Evolutionary conservation across 2,888 invertebrate species (phyloP).

Genomic region (Andrena haemorrhoa): DNA sequence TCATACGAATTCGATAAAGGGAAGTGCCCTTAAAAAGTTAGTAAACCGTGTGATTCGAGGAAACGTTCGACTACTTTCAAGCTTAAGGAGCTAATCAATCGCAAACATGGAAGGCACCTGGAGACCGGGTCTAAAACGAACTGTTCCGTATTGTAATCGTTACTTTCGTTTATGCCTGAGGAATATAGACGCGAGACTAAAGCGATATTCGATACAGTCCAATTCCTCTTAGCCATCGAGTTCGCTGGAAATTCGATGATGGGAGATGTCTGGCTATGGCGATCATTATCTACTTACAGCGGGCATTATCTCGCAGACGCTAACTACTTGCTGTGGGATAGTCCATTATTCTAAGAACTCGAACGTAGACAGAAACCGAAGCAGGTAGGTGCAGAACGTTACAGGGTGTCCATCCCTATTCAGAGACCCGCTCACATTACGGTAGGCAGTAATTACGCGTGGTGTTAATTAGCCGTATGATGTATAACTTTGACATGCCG

Average conservation of each 20-base stretch:
- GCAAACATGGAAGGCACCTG: neutral
- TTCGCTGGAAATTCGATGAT: neutral
- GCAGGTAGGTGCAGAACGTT: slow-evolving; percentile 31
- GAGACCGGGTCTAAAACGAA: no score
- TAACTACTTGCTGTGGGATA: slow-evolving; percentile 13
- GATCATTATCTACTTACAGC: slow-evolving; percentile 20
- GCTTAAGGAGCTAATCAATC: neutral
- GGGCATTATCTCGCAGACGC: neutral
- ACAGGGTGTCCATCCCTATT: slow-evolving; percentile 34
- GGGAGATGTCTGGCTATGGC: neutral
- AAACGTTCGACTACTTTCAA: neutral
- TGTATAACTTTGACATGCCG: slow-evolving; percentile 75
- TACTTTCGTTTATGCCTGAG: no score
- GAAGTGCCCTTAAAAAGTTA: slow-evolving; percentile 3
- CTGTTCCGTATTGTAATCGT: no score
- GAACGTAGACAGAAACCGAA: slow-evolving; percentile 31
- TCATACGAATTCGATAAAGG: slow-evolving; percentile 37
- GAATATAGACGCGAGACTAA: no score
- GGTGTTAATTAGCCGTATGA: slow-evolving; percentile 82
- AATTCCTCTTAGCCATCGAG: neutral
- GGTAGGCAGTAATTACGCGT: slow-evolving; percentile 80
- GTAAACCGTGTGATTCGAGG: neutral
- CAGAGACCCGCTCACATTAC: slow-evolving; percentile 72
- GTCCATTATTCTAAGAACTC: slow-evolving; percentile 28
- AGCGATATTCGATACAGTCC: no score